Evolutionary conservation across 2,113 vertebrate species (phyloP), one percentile per base, ranked within the genome.

Genomic region (Neolamprologus modestus): DNA sequence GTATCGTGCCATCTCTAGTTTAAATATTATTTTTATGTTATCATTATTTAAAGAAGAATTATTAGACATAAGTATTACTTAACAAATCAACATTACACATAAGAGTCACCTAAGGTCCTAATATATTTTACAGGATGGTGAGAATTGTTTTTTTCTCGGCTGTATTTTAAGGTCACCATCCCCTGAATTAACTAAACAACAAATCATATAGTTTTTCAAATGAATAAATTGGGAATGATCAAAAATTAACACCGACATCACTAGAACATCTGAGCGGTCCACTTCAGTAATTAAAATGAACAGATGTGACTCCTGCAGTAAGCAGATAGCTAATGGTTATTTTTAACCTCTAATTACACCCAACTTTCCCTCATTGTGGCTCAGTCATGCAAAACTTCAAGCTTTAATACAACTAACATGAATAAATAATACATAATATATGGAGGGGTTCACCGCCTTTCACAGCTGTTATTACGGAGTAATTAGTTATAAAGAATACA

Each of bases 101-200:
- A 31, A 17, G n/a, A 42, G 37, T 71, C 35, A 71, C 12, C 2
- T 40, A 16, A 24, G 5, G n/a, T 40, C 8, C 2, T 0, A 24
- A 42, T 42, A 42, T 71, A 11, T 71, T 71, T 71, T 24, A 42
- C n/a, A 71, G 21, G 37, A 26, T 0, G 0, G n/a, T 71, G 13
- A 16, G 0, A 68, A 13, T 40, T 4, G 7, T 14, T 21, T 68
- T 40, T 21, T n/a, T 13, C 11, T 19, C 5, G 0, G 35, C n/a
- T 40, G 7, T 40, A 14, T 24, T 24, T 3, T 40, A 71, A 26
- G 21, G 13, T 73, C 12, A 14, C n/a, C 8, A 3, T 26, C 21
- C 12, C 3, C 66, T 73, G n/a, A 73, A 45, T 24, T 40, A 71
- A 73, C 37, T 24, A 45, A 73, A 42, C 66, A 45, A 24, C 37